phyloP scores from a whole-genome alignment of 1,140 invertebrate species.

The Hylaeus anthracinus region DNA sequence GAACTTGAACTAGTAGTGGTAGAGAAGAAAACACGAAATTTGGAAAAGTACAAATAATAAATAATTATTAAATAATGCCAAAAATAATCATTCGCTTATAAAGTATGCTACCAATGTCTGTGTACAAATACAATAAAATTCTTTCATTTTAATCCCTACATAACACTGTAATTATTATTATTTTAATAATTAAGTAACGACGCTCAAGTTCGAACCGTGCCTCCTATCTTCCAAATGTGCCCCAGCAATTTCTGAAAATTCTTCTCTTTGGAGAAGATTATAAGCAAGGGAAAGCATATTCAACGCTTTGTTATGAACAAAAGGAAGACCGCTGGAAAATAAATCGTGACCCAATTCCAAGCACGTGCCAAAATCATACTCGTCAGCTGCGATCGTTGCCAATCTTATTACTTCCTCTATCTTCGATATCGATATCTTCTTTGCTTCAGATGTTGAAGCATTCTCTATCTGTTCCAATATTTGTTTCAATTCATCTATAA shows the following conservation, averaged over 20 bases:
- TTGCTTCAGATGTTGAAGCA: constrained; percentile 83
- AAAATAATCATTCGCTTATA: not conserved
- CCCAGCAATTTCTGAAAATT: constrained; percentile 88
- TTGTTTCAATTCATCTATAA: constrained; percentile 86
- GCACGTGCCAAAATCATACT: constrained; percentile 96
- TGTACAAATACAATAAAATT: not conserved
- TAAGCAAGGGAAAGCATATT: constrained; percentile 89
- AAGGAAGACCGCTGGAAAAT: constrained; percentile 87
- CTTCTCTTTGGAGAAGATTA: constrained; percentile 86
- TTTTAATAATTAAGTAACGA: constrained; percentile 54
- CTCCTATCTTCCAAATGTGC: constrained; percentile 85
- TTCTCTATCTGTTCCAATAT: constrained; percentile 86
- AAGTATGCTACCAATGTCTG: not conserved
- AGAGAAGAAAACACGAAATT: not conserved
- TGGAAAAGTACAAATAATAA: not conserved
- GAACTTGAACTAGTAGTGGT: too few relatives aligned
- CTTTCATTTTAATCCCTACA: not conserved
- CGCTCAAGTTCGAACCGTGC: constrained; percentile 77
- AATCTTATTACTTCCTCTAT: constrained; percentile 90
- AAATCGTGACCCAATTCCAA: constrained; percentile 93
- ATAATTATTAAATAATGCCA: not conserved
- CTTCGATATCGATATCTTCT: constrained; percentile 82
- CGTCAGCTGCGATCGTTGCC: constrained; percentile 94
- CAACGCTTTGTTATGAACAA: constrained; percentile 85
- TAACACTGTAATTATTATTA: not conserved